Evolutionary conservation across 2,888 invertebrate genomes (phyloP).

Genomic region (Aradus depressus): DNA sequence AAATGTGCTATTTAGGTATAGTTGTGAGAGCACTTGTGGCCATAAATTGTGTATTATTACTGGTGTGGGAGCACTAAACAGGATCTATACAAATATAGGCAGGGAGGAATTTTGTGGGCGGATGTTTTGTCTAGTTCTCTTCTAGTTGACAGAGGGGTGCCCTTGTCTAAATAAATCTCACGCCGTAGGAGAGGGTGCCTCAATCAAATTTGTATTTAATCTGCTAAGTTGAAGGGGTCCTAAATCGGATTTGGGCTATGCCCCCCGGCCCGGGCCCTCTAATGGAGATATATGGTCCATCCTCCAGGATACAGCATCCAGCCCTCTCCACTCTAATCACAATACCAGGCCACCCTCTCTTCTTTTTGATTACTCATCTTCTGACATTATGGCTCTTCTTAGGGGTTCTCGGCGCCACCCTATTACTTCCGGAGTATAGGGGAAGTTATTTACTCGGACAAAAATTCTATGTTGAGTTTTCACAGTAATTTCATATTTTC

Average conservation of each 20-base stretch:
- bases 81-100: too few species aligned
- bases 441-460: too few species aligned
- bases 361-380: neutral
- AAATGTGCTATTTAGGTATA: too few species aligned
- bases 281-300: slow-evolving; percentile 18
- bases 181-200: slow-evolving; percentile 8
- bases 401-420: too few species aligned
- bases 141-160: neutral
- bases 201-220: slow-evolving; percentile 19
- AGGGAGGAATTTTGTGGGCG: neutral
- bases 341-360: neutral
- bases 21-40: too few species aligned
- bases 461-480: too few species aligned
- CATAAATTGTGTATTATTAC: too few species aligned
- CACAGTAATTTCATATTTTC: too few species aligned
- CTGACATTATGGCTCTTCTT: neutral
- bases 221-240: slow-evolving; percentile 11
- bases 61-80: too few species aligned
- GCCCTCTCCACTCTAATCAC: too few species aligned
- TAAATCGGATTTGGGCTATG: slow-evolving; percentile 16
- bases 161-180: neutral
- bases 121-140: neutral
- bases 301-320: too few species aligned
- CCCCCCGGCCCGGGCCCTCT: slow-evolving; percentile 7
- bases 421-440: too few species aligned